Conservation (phyloP, 2,888 invertebrate genomes). For the Pristionchus mayeri region DNA sequence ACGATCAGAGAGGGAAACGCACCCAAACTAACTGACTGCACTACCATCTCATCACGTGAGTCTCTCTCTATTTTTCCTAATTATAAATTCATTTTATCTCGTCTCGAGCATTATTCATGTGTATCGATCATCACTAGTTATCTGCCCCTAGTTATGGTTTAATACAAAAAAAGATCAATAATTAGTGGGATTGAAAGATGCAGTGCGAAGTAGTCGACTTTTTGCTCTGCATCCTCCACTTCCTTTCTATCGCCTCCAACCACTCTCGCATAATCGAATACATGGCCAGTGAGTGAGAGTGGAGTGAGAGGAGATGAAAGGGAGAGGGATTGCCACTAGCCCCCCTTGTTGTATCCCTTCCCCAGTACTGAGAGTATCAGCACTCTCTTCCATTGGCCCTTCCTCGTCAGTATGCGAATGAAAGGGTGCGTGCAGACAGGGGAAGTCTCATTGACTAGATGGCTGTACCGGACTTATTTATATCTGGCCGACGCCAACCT, state of each 20-base stretch:
- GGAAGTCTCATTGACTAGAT: background rate
- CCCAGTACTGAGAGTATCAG: background rate
- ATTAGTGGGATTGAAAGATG: too few relatives aligned
- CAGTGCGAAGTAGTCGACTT: background rate
- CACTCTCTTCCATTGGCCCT: background rate
- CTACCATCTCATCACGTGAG: slow-evolving; percentile 69
- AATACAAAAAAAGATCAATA: background rate
- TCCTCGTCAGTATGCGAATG: background rate
- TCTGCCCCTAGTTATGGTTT: background rate
- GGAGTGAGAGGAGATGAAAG: slow-evolving; percentile 20
- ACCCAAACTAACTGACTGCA: slow-evolving; percentile 72
- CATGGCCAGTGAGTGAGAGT: background rate
- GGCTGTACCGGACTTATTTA: background rate
- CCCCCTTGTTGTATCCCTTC: slow-evolving; percentile 2
- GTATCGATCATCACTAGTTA: too few relatives aligned
- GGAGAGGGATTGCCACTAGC: slow-evolving; percentile 25
- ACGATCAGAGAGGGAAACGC: slow-evolving; percentile 61
- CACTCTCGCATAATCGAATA: slow-evolving; percentile 35
- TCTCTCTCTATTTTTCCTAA: background rate
- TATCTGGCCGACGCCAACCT: background rate
- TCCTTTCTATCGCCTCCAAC: background rate
- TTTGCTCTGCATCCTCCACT: background rate
- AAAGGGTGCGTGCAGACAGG: background rate
- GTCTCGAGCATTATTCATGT: too few relatives aligned
- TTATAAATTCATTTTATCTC: background rate